Base-by-base conservation (phyloP, 2,888 invertebrate genomes). In the Nomada hirtipes region DNA sequence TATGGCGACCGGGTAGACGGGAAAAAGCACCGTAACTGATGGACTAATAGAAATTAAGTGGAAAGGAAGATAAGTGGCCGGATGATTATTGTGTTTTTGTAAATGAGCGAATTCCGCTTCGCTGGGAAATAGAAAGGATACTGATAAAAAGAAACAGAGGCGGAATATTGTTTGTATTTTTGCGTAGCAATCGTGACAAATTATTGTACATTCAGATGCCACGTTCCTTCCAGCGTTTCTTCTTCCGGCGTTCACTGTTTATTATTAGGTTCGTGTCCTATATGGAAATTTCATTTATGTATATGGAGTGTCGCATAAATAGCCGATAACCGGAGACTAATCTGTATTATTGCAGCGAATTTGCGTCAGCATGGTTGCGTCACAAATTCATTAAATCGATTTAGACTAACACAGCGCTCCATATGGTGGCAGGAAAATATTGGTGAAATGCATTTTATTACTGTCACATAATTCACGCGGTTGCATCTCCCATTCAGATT, bases 371-470 rank as follows among this genome's bases (percentile, higher is more conserved):
- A 11, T n/a, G 36, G n/a, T 29, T 42, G 42, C n/a, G 42, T 61
- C 42, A 61, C n/a, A 61, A 61, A 61, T 61, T 42, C 42, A n/a
- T 61, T 61, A 36, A 42, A 42, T 42, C 61, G 61, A 61, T 61
- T 42, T 18, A n/a, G n/a, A 3, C n/a, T 42, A 42, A 42, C 11
- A 20, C 53, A 20, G 55, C 23, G 20, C 7, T 11, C 2, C 13
- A 4, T 20, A 20, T 63, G 15, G 20, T 13, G 20, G 20, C 7
- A 18, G 9, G 4, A 7, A 23, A 20, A 4, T 20, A 10, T 18
- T 44, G 7, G 20, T 63, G 18, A 63, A 44, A 44, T 15, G 44
- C 44, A 36, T 42, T 4, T 60, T 42, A 36, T 60, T 9, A 36
- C 2, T 11, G 15, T 26, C 7, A 13, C 23, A 42, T 4, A 60